Evolutionary conservation across 2,113 vertebrate species (phyloP), one percentile per base, ranked within the genome.

Genomic region (Chunga burmeisteri): DNA sequence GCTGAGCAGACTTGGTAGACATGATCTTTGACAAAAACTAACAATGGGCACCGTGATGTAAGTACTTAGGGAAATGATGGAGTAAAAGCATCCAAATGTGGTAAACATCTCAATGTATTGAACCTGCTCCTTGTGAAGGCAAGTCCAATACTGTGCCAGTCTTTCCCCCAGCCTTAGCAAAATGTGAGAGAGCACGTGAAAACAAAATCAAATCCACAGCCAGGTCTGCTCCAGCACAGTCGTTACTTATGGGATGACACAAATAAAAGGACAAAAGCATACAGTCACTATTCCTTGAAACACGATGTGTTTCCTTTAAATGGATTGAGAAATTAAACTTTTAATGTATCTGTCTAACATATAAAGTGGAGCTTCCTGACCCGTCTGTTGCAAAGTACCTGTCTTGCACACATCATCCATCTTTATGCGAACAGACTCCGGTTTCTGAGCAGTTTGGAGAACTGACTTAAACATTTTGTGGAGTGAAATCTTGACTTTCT

Each of bases 361-460:
- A 47, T 66, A 56, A 81, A 71, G 27, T n/a, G 36, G 78, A 13
- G 34, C 93, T 96, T 96, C 94, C 94, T 94, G 91, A 65, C 66
- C 62, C 85, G 84, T 87, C 73, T 49, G 23, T 16, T 87, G n/a
- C 66, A 77, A 95, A 96, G 71, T 87, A 68, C 73, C 86, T 79
- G 13, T 82, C 73, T 90, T 68, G 25, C 53, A 87, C 91, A 95
- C 90, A 32, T 94, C 81, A 81, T 96, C 56, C 10, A 25, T 93
- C 84, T 88, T 83, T 8, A 7, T 23, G 36, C 0, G 21, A 75
- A 65, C 17, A 53, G 40, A 38, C 52, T 95, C 42, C 6, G 18
- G 36, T 75, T 91, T 89, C 78, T 81, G 47, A 79, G 65, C 61
- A 61, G 30, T 84, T 78, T 84, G 77, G 42, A 81, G 67, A 74